Evolutionary conservation across 2,888 invertebrate genomes (phyloP), one percentile per base, ranked within the genome.

Genomic region (Pharmacophagus antenor): DNA sequence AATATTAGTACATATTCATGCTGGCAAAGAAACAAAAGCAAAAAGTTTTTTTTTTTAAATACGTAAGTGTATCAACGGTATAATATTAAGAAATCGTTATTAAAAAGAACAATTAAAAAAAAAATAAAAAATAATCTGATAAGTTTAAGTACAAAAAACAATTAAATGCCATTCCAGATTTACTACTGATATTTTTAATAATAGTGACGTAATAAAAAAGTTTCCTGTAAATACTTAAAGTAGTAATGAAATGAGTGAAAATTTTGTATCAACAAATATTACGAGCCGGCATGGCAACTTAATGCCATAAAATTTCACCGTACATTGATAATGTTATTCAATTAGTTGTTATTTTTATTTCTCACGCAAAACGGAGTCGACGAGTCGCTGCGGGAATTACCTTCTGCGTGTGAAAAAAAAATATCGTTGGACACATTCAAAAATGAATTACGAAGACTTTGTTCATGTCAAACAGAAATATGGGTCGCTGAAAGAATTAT

Each of bases 301-400:
- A 47, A 23, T 56, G 18, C 37, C 21, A 31, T 51, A 37, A 51
- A 17, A 56, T 18, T 21, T 56, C 56, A 23, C 47, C 51, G 51
- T 44, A 15, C 27, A 57, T 27, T 49, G 57, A 57, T 57, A 51
- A 51, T 42, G 20, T 57, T 27, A 57, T 57, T 57, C 41, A 51
- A 57, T 51, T 57, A 57, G 46, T 46, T 8, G 42, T 57, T 57
- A 57, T 18, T 57, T 18, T 51, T n/a, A 15, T 18, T 52, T 12
- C 31, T 37, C 52, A 58, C 58, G 58, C 58, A 27, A 58, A 5
- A n/a, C 4, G 12, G n/a, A 44, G 48, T 48, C 47, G 37, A 56
- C 48, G 21, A n/a, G 12, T 47, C 46, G 21, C 15, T n/a, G 42
- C 15, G 27, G 7, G 27, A n/a, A n/a, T n/a, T 31, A 31, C 15